phyloP scores from a whole-genome alignment of 2,113 vertebrate genomes.

The Phrynosoma platyrhinos region DNA sequence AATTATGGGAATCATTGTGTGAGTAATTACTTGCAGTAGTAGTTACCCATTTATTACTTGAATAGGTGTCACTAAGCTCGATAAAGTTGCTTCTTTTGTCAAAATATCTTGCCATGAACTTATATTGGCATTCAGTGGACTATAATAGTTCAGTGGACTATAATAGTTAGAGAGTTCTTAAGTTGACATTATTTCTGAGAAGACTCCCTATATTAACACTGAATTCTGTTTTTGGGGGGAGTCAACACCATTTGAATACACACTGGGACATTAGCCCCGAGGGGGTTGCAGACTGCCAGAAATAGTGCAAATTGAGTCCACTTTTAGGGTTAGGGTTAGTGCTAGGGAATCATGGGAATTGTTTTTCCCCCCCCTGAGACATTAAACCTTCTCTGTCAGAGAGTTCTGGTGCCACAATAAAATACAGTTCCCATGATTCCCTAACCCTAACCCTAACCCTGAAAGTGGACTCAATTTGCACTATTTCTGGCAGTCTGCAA shows the following conservation, averaged over 20 bases:
- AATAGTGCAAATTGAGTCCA: too few species aligned
- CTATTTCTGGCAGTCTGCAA: too few species aligned
- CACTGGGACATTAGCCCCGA: background rate
- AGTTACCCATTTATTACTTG: constrained; percentile 41
- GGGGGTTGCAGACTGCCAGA: too few species aligned
- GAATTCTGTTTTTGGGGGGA: background rate
- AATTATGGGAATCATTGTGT: constrained; percentile 16
- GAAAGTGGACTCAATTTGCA: too few species aligned
- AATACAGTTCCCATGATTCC: too few species aligned
- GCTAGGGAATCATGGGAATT: too few species aligned
- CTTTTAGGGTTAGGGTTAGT: too few species aligned
- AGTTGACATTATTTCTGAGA: background rate
- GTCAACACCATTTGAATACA: too few species aligned
- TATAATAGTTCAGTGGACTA: background rate
- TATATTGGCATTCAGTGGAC: background rate
- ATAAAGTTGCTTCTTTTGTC: constrained; percentile 37
- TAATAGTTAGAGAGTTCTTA: background rate
- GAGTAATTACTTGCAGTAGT: constrained; percentile 58
- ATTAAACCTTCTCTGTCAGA: too few species aligned
- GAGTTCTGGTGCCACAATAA: too few species aligned
- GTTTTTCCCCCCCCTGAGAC: too few species aligned
- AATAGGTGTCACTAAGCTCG: constrained; percentile 29
- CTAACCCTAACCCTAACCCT: too few species aligned
- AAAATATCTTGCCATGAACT: constrained; percentile 20
- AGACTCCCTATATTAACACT: background rate